phyloP scores from a whole-genome alignment of 2,797 vertebrate genomes.

The Xerus rutilus region DNA sequence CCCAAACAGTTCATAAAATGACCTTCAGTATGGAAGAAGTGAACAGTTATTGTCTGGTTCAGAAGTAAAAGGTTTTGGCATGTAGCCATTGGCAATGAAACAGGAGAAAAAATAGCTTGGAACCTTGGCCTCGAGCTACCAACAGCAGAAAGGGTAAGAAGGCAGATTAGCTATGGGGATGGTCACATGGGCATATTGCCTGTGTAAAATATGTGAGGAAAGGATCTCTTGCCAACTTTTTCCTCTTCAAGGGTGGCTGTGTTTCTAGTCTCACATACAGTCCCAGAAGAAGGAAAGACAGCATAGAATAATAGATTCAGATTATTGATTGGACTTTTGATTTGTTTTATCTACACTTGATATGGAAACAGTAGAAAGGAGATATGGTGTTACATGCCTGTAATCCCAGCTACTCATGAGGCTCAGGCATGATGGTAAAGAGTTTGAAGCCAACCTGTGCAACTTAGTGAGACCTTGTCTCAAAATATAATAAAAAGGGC shows the following conservation, averaged over 20 bases:
- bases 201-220: not conserved
- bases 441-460: not conserved
- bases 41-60: slow-evolving; percentile 36
- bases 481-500: not conserved
- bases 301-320: not conserved
- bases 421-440: not conserved
- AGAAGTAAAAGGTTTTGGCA: not conserved
- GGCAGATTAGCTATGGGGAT: not conserved
- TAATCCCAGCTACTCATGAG: not conserved
- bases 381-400: not conserved
- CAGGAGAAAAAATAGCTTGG: slow-evolving; percentile 17
- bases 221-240: not conserved
- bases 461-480: not conserved
- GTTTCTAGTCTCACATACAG: not conserved
- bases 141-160: not conserved
- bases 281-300: not conserved
- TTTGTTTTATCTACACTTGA: not conserved
- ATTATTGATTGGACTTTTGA: not conserved
- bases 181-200: not conserved
- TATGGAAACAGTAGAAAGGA: not conserved
- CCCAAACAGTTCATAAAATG: not conserved
- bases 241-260: not conserved
- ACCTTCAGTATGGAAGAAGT: slow-evolving; percentile 41
- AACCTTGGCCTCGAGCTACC: not conserved
- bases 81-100: not conserved